Conservation (phyloP, 1,140 invertebrate species). For the Drosophila equinoxialis region DNA sequence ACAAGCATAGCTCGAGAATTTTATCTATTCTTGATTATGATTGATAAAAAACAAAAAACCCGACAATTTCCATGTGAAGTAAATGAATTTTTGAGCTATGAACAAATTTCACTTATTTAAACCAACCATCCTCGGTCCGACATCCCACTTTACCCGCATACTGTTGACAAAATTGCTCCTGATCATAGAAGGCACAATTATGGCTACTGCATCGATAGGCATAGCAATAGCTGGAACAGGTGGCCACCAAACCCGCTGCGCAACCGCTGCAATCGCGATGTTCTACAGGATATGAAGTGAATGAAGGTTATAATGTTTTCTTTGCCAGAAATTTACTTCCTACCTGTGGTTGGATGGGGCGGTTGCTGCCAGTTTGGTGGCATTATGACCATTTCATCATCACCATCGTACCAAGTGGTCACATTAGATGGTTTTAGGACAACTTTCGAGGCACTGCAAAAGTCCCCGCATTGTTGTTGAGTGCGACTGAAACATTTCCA, state of each 20-base stretch:
- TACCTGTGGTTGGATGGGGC: constrained; percentile 25
- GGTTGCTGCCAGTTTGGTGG: constrained; percentile 44
- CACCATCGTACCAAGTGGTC: constrained; percentile 28
- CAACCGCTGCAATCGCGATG: constrained; percentile 70
- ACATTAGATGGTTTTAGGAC: constrained; percentile 35
- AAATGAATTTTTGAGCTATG: too few species aligned
- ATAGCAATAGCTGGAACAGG: constrained; percentile 68
- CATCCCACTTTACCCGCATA: constrained; percentile 41
- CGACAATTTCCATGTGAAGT: too few species aligned
- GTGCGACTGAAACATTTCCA: constrained; percentile 62
- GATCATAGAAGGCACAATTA: constrained; percentile 61
- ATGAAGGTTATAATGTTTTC: not conserved
- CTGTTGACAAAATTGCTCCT: constrained; percentile 52
- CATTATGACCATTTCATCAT: constrained; percentile 47
- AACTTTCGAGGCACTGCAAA: constrained; percentile 56
- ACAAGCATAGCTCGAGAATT: not conserved
- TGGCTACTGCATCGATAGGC: constrained; percentile 51
- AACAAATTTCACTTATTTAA: not conserved
- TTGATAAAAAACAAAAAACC: not conserved
- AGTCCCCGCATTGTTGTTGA: constrained; percentile 48
- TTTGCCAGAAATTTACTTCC: not conserved
- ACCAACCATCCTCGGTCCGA: constrained; percentile 53
- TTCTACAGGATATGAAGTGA: constrained; percentile 18
- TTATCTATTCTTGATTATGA: constrained; percentile 7
- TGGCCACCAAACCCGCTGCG: constrained; percentile 7